Evolutionary conservation across 2,113 vertebrate species (phyloP), one percentile per base, ranked within the genome.

Genomic region (Onychostruthus taczanowskii): DNA sequence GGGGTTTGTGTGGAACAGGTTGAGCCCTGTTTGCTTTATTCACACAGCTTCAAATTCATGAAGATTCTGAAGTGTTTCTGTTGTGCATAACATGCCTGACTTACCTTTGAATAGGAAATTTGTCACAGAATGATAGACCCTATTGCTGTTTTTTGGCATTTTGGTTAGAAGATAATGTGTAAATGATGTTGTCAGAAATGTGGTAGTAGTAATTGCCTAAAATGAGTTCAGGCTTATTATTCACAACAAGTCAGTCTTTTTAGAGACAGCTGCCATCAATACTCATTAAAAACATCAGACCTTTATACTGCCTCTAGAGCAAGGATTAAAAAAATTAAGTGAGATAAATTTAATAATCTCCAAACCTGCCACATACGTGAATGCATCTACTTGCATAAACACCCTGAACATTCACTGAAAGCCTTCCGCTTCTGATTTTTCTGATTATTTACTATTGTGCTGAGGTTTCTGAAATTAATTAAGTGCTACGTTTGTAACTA

Each of bases 261-360:
- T 74, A 85, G n/a, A 46, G 89, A 94, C 77, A 96, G 50, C 37
- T 90, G 59, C 70, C 72, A 90, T 84, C 77, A 88, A 85, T 89
- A 82, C 77, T 68, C 84, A 68, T 96, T 96, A 87, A 81, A 93
- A 93, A 93, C 77, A 87, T 9, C 37, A 73, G 81, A 68, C 49
- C 26, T 56, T 90, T 83, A 52, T 66, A 70, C 37, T 53, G 41
- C 47, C 85, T 95, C n/a, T 79, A 78, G 8, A 94, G 43, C 24
- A 92, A 87, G 35, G 39, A 84, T 92, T 92, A 31, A 70, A 88
- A 93, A 94, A 85, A 55, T 22, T 68, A 35, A 74, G 84, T 77
- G 14, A 58, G 41, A 85, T 85, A 43, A 31, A 55, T 83, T 68
- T 43, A 83, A 76, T 76, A 91, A 87, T 82, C 49, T n/a, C 77